A percentile compares a stretch with the other conserved stretches of the same genome.
These are phyloP conservation scores for Leuciscus waleckii DNA, from an alignment of 2,797 vertebrate species.

Conservation along the genomic window DNA sequence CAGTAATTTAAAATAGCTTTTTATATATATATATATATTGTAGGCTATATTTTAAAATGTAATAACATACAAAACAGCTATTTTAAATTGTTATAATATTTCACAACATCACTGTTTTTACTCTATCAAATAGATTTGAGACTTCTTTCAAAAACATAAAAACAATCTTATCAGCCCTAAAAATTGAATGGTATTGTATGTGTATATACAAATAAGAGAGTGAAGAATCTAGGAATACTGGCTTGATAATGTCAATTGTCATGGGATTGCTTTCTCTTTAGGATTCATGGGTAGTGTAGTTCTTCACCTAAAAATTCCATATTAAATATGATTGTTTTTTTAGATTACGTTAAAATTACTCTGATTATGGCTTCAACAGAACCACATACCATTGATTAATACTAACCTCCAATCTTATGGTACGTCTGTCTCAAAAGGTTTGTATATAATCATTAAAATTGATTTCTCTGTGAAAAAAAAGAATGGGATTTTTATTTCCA, in stretches of 20 bases:
- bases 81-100: not conserved
- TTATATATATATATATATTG: too few species aligned
- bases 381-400: not conserved
- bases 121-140: not conserved
- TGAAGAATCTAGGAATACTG: not conserved
- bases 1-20: not conserved
- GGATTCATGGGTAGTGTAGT: not conserved
- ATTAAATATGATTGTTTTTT: not conserved
- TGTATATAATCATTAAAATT: not conserved
- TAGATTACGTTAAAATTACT: not conserved
- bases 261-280: not conserved
- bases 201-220: not conserved
- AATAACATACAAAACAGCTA: not conserved
- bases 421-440: not conserved
- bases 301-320: not conserved
- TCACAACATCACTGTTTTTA: not conserved
- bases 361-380: not conserved
- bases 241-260: not conserved
- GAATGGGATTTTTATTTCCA: not conserved
- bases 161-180: not conserved
- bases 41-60: too few species aligned
- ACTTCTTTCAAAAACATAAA: not conserved
- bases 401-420: not conserved
- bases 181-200: not conserved
- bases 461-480: constrained; percentile 8